Conservation (phyloP, 2,888 invertebrate genomes). For the Thalpophila matura region DNA sequence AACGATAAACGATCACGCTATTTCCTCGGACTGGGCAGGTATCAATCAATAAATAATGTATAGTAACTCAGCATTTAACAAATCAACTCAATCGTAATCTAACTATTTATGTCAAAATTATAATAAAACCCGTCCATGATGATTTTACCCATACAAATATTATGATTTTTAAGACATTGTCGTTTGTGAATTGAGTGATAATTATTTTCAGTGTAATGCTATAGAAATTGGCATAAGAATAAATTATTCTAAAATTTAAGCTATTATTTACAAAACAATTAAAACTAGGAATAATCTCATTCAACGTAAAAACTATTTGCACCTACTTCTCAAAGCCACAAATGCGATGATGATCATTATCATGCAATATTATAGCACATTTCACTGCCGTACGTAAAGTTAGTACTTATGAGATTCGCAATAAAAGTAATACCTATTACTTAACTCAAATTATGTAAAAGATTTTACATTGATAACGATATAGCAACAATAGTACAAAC, state of each 20-base stretch:
- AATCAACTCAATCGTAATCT: constrained; percentile 53
- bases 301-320: constrained; percentile 79
- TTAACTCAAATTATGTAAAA: constrained; percentile 51
- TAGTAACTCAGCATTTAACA: constrained; percentile 64
- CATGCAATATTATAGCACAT: constrained; percentile 35
- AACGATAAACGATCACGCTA: constrained; percentile 68
- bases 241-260: constrained; percentile 78
- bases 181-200: constrained; percentile 60
- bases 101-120: constrained; percentile 53
- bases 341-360: constrained; percentile 60
- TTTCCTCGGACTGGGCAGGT: constrained; percentile 60
- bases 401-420: constrained; percentile 74
- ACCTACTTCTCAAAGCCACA: constrained; percentile 81
- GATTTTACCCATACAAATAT: constrained; percentile 31
- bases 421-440: constrained; percentile 61
- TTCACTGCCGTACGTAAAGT: constrained; percentile 54
- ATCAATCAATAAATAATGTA: constrained; percentile 67
- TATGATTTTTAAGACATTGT: constrained; percentile 36
- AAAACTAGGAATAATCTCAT: constrained; percentile 88
- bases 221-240: constrained; percentile 78
- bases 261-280: constrained; percentile 86
- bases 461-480: constrained; percentile 24
- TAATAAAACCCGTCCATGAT: constrained; percentile 40
- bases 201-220: constrained; percentile 69
- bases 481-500: constrained; percentile 16